phyloP scores from a whole-genome alignment of 2,797 vertebrate species.

The Threskiornis aethiopicus region DNA sequence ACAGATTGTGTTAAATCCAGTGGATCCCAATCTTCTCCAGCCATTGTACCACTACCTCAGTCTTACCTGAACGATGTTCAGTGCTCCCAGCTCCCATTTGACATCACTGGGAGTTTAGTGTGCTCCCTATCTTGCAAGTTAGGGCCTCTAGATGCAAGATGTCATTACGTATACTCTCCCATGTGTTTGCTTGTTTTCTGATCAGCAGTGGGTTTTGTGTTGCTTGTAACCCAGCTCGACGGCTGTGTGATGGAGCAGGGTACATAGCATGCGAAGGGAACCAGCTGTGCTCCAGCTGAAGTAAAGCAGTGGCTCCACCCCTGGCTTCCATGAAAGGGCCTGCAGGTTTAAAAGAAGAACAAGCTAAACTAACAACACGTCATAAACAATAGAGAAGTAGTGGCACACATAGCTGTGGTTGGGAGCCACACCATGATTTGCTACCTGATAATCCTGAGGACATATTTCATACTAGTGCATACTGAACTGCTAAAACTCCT shows the following conservation, averaged over 20 bases:
- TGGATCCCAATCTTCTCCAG: constrained; percentile 57
- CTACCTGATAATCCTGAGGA: background rate
- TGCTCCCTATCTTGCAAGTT: background rate
- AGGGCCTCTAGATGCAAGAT: background rate
- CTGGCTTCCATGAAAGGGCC: background rate
- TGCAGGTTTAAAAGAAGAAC: background rate
- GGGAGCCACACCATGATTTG: constrained; percentile 39
- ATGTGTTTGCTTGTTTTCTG: background rate
- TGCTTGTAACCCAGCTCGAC: background rate
- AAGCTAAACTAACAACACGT: background rate
- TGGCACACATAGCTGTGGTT: constrained; percentile 29
- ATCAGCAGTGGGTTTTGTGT: background rate
- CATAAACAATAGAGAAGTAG: background rate
- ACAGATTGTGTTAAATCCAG: constrained; percentile 9
- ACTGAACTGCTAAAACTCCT: background rate
- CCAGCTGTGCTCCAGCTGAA: background rate
- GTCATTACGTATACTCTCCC: background rate
- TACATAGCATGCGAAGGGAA: background rate
- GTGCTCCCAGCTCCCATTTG: background rate
- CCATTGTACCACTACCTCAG: constrained; percentile 9
- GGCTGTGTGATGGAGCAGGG: background rate
- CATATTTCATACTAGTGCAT: background rate
- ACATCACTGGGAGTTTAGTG: background rate
- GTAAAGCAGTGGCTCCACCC: background rate
- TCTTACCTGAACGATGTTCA: background rate